phyloP scores from a whole-genome alignment of 2,797 vertebrate species.

The Acropternis orthonyx region DNA sequence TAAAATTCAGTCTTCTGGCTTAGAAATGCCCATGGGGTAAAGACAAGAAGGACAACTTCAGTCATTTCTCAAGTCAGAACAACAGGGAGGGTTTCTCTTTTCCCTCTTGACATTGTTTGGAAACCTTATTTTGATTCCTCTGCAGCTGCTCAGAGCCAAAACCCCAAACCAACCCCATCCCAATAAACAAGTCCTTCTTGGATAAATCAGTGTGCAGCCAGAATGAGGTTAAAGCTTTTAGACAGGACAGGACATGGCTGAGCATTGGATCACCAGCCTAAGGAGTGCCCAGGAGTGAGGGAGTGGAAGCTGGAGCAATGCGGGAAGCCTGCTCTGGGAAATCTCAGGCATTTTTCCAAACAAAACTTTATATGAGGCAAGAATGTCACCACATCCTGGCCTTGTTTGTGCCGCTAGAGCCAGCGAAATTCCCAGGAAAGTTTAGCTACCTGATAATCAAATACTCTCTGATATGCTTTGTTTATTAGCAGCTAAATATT shows the following conservation, averaged over 20 bases:
- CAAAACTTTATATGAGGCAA: not conserved
- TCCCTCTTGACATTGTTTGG: not conserved
- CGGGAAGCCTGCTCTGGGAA: not conserved
- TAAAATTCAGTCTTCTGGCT: not conserved
- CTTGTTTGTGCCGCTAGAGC: not conserved
- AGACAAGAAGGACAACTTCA: not conserved
- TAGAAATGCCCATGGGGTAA: not conserved
- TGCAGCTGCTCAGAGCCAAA: not conserved
- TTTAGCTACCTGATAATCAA: not conserved
- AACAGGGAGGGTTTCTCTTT: not conserved
- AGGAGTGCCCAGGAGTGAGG: not conserved
- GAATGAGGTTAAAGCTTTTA: not conserved
- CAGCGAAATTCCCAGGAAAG: not conserved
- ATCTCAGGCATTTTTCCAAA: not conserved
- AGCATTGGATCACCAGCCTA: not conserved
- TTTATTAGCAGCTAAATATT: conserved; percentile 62
- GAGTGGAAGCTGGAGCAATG: not conserved
- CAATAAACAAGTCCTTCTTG: not conserved
- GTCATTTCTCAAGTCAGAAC: not conserved
- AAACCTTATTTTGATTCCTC: not conserved
- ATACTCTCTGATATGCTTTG: not conserved
- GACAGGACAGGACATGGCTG: not conserved
- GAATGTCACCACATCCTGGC: not conserved
- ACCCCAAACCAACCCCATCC: not conserved
- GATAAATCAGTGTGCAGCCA: not conserved